Evolutionary conservation across 2,113 vertebrate species (phyloP), one percentile per base, ranked within the genome.

Genomic region (Tretioscincus oriximinensis): DNA sequence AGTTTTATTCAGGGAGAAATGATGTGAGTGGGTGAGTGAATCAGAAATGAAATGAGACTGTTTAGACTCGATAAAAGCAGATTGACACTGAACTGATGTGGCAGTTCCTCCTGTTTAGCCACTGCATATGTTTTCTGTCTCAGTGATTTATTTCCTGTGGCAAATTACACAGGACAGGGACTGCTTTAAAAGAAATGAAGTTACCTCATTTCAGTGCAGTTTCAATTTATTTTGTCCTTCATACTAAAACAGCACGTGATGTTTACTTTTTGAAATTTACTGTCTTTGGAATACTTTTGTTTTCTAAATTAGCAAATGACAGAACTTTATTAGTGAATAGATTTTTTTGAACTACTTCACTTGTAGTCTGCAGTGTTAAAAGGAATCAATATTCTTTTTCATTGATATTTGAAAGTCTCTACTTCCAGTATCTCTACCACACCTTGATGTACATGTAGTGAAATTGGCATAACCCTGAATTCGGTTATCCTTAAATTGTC

Each of bases 141-240:
- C 81, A 71, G 75, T 89, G 88, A 89, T 93, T 93, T 90, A 86
- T 92, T 92, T 90, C 80, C 87, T 90, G 21, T 82, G 85, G 80
- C 78, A 91, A 90, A 92, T 91, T 92, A 86, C 71, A 88, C 35
- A 74, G 78, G 73, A 88, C 83, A 86, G 77, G 87, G 84, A 86
- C 29, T 35, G 87, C 16, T 9, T 68, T 35, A 28, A 21, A 54
- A 54, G 31, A 49, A 21, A 45, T 2, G 7, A 45, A 72, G 47
- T 60, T 77, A 65, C 73, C 76, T 82, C 28, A 87, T 72, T 84
- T 11, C 41, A 87, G 64, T 60, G n/a, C 86, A 88, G 83, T 75
- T 88, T 89, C 47, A 68, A 86, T 82, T 80, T 83, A 66, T 79
- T 69, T 80, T 89, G 87, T 85, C 82, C 87, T 91, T 88, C 26